These are phyloP conservation scores for Orbicella faveolata DNA, from an alignment of 64 coral and sea anemone genomes.

Conservation along the genomic window DNA sequence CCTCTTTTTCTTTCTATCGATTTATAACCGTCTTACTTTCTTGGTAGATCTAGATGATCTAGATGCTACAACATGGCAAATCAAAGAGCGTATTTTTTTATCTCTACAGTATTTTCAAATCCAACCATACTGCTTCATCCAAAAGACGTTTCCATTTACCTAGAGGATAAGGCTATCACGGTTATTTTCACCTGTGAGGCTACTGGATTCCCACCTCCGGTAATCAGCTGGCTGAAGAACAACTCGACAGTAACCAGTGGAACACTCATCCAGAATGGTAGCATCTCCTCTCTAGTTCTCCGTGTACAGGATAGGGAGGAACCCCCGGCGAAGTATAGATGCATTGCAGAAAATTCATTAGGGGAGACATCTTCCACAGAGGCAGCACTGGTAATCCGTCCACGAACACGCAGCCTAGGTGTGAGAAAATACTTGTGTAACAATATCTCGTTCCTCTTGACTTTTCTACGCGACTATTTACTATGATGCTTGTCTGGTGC, in stretches of 20 bases:
- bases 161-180: background rate
- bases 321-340: background rate
- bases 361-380: background rate
- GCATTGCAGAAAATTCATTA: background rate
- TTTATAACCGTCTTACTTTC: too few species aligned
- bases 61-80: background rate
- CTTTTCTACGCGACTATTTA: too few species aligned
- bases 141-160: background rate
- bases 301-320: background rate
- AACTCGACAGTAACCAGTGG: background rate
- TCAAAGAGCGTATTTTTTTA: background rate
- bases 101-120: background rate
- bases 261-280: background rate
- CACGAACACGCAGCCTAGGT: background rate
- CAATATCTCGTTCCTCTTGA: too few species aligned
- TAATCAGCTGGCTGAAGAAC: background rate
- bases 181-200: background rate
- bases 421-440: background rate
- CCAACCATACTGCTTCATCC: constrained; percentile 10
- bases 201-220: background rate
- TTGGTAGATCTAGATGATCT: too few species aligned
- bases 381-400: background rate
- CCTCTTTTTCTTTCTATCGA: too few species aligned
- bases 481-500: too few species aligned
- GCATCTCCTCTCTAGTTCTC: background rate